Percentiles rank a stretch among this genome's conserved stretches.
phyloP scores from a whole-genome alignment of 92 coral and sea anemone genomes.

The Palythoa heliodiscus region DNA sequence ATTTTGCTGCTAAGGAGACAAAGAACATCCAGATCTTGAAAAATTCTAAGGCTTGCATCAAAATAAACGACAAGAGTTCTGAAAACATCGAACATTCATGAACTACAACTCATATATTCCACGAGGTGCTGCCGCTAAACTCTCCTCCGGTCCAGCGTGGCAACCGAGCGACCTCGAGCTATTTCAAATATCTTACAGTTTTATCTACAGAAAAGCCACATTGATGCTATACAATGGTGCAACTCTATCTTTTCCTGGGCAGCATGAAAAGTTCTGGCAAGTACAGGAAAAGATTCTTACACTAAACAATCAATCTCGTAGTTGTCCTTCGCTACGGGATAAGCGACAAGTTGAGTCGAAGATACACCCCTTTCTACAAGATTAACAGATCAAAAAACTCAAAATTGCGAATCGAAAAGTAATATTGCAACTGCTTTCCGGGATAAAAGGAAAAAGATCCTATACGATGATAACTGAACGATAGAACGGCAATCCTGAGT shows the following conservation, averaged over 20 bases:
- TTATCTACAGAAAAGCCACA: not conserved
- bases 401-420: not conserved
- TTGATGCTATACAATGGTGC: not conserved
- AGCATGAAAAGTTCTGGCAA: not conserved
- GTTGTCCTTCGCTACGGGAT: conserved; percentile 27
- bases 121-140: conserved; percentile 5
- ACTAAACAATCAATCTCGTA: conserved; percentile 15
- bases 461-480: not conserved
- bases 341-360: conserved; percentile 2
- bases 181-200: conserved; percentile 3
- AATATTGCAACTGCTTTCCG: not conserved
- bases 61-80: not conserved
- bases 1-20: not conserved
- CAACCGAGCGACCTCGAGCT: conserved; percentile 24
- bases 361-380: conserved; percentile 44
- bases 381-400: conserved; percentile 27
- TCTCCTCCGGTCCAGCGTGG: conserved; percentile 29
- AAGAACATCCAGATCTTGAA: not conserved
- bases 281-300: not conserved
- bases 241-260: not conserved
- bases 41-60: not conserved
- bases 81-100: not conserved
- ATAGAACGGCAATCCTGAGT: conserved; percentile 23
- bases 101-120: not conserved
- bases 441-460: not conserved